Evolutionary conservation across 2,797 vertebrate species (phyloP), one percentile per base, ranked within the genome.

Genomic region (Pitangus sulphuratus): DNA sequence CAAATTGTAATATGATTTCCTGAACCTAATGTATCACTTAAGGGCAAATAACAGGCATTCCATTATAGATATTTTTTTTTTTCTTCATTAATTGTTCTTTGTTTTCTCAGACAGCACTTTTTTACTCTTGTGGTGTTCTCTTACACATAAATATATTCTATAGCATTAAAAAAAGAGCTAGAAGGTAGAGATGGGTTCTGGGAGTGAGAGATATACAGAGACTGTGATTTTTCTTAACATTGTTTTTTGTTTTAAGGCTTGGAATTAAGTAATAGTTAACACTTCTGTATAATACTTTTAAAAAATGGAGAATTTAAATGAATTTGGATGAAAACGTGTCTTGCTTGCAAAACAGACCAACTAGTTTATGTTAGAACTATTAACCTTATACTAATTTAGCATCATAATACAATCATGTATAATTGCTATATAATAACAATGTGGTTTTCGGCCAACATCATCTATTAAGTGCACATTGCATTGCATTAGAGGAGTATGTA

Each of bases 1-100:
- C 97, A 98, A 98, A 97, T 90, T 92, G 93, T 98, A 98, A 98
- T 98, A 97, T 98, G 97, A 97, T 98, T 98, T 98, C 98, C 97
- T 98, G 96, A 96, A 98, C 96, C 97, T 97, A 98, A 98, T 98
- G 96, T 94, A 97, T 98, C 97, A 98, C 97, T 98, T 97, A 98
- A 97, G 96, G 96, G 94, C 97, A 98, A 98, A 97, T 97, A 98
- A 97, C 95, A 97, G 97, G 85, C 96, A 96, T 97, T 98, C 93
- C 84, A 89, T 90, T 96, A 96, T 77, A 96, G 91, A 95, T 95
- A 92, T 95, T 95, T 95, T 93, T n/a, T n/a, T 35, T 86, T 88
- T 77, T 95, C 87, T 97, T 97, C 89, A 90, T 98, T 98, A 97
- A 65, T 97, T 97, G 90, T 97, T 95, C 95, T 96, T 95, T 89